Evolutionary conservation across 1,140 invertebrate species (phyloP).

Genomic region (Brachionus sp.): DNA sequence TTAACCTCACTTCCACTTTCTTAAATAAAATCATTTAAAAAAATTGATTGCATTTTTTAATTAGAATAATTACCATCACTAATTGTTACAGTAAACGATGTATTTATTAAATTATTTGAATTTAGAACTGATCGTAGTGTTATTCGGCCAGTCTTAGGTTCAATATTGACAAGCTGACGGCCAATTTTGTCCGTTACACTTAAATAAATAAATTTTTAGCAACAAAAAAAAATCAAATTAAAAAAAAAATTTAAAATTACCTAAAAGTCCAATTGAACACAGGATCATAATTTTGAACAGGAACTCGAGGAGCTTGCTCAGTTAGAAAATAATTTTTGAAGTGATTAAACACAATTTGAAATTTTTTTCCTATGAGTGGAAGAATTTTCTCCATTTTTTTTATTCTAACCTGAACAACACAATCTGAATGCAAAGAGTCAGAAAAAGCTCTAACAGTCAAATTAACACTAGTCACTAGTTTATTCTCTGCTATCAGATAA

Average conservation of each 20-base stretch:
- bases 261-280: conserved; percentile 2
- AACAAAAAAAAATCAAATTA: neutral
- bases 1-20: neutral
- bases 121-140: conserved; percentile 8
- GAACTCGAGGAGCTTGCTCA: neutral
- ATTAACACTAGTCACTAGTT: neutral
- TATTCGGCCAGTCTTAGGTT: neutral
- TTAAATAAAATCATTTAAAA: neutral
- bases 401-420: neutral
- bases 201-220: neutral
- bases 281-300: conserved; percentile 5
- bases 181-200: conserved; percentile 11
- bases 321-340: conserved; percentile 38
- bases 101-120: conserved; percentile 24
- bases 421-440: neutral
- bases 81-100: neutral
- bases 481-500: neutral
- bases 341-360: conserved; percentile 40
- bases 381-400: neutral
- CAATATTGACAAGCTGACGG: neutral
- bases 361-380: neutral
- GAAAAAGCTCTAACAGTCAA: conserved; percentile 3
- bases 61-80: neutral
- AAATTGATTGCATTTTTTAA: too few relatives aligned
- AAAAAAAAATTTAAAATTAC: conserved; percentile 7